phyloP scores from a whole-genome alignment of 1,140 invertebrate genomes.

The Drosophila ohnishii region DNA sequence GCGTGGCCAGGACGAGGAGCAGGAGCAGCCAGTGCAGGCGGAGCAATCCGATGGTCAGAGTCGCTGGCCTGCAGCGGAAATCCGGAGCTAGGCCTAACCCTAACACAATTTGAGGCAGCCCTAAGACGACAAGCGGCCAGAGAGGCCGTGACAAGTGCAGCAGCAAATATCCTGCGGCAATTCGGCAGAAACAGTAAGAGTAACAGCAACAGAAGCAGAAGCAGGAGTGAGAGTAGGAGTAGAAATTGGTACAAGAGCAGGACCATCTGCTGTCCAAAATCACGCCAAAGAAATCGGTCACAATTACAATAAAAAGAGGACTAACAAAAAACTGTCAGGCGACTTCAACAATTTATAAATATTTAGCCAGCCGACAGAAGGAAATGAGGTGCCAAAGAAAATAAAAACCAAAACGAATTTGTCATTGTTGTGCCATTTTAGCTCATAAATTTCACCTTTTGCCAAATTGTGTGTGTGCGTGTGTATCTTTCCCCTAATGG shows the following conservation, averaged over 20 bases:
- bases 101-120: conserved; percentile 77
- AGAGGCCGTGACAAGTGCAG: conserved; percentile 66
- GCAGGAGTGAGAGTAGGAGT: not conserved
- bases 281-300: conserved; percentile 58
- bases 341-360: conserved; percentile 76
- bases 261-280: conserved; percentile 52
- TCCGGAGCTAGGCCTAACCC: conserved; percentile 70
- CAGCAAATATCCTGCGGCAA: conserved; percentile 63
- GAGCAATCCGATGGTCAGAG: conserved; percentile 24
- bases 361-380: conserved; percentile 63
- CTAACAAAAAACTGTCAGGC: conserved; percentile 36
- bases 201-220: not conserved
- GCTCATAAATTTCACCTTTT: conserved; percentile 63
- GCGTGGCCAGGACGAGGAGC: conserved; percentile 60
- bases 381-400: conserved; percentile 54
- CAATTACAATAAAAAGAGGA: conserved; percentile 38
- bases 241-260: not conserved
- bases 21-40: conserved; percentile 10
- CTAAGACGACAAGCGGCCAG: conserved; percentile 66
- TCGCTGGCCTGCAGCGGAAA: conserved; percentile 56
- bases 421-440: conserved; percentile 71
- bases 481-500: conserved; percentile 46
- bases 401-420: conserved; percentile 78
- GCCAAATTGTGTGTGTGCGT: conserved; percentile 19
- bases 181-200: conserved; percentile 13